phyloP scores from a whole-genome alignment of 2,888 invertebrate genomes.

The Limnephilus lunatus region DNA sequence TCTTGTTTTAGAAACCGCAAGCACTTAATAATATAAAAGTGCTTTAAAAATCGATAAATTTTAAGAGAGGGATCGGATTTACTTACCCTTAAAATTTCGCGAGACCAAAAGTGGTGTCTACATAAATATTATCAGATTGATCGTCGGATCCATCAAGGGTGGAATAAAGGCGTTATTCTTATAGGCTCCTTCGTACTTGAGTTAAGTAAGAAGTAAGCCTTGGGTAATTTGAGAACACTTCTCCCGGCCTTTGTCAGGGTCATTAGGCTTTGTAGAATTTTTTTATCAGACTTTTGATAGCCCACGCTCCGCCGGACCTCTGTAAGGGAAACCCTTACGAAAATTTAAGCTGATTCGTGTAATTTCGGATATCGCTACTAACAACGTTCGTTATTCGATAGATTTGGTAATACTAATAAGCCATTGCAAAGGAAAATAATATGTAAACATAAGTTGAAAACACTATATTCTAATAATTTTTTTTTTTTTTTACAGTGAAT shows the following conservation, averaged over 20 bases:
- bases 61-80: background rate
- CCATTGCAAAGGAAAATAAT: background rate
- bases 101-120: background rate
- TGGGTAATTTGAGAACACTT: slow-evolving; percentile 18
- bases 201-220: background rate
- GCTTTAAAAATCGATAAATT: background rate
- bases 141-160: background rate
- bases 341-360: background rate
- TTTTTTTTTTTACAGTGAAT: too few species aligned
- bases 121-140: background rate
- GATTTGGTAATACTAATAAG: background rate
- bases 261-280: slow-evolving; percentile 35
- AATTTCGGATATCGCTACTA: background rate
- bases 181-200: background rate
- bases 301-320: slow-evolving; percentile 5
- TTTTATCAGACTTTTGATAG: slow-evolving; percentile 1
- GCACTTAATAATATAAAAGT: background rate
- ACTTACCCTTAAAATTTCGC: background rate
- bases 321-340: background rate
- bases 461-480: background rate
- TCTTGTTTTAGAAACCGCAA: too few species aligned
- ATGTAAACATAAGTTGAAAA: background rate
- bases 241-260: slow-evolving; percentile 17
- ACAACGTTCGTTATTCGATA: background rate
- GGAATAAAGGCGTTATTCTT: background rate